Base-by-base conservation (phyloP, 1,140 invertebrate species). In the Habropoda laboriosa region DNA sequence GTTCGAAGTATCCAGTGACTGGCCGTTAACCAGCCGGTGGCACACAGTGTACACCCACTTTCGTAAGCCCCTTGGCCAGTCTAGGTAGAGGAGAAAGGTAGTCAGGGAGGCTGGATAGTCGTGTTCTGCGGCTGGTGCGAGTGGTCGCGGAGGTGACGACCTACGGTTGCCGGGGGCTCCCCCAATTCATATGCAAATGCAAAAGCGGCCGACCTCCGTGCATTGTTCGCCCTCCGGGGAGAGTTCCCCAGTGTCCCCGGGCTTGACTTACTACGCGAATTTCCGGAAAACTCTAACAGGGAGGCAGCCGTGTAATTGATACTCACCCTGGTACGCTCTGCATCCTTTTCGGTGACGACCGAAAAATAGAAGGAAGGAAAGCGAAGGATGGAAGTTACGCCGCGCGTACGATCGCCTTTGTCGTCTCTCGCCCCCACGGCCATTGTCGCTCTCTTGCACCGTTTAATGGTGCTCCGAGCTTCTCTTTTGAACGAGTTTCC, bases 131-230 rank as follows among this genome's bases (percentile, higher is more conserved):
- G 75, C 45, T 49, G 53, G 32, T 47, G 70, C 47, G 45, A 72
- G 16, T 32, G 68, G 67, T 60, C 32, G 71, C 24, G 57, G 67
- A 80, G 64, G 73, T 51, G 49, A 49, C 58, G 72, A 80, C 61
- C 72, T 79, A 51, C 51, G 74, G 49, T 47, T 66, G 53, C 57
- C 47, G 24, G 78, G 30, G 45, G 73, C 79, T 76, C 67, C 66
- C 32, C 70, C 91, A 89, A 93, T 93, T 93, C 91, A 92, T 91
- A 93, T 93, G 92, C 92, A 93, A 93, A 93, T 93, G 89, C 53
- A 85, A 90, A 91, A 90, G 89, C 87, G 83, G 78, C 88, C 87
- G 85, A 88, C 80, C 77, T 78, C 61, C 74, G 76, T 51, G 85
- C 89, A 93, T 92, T 93, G 91, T 93, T 92, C 91, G 83, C 86